Evolutionary conservation across 1,140 invertebrate species (phyloP).

Genomic region (Macrobrachium rosenbergii): DNA sequence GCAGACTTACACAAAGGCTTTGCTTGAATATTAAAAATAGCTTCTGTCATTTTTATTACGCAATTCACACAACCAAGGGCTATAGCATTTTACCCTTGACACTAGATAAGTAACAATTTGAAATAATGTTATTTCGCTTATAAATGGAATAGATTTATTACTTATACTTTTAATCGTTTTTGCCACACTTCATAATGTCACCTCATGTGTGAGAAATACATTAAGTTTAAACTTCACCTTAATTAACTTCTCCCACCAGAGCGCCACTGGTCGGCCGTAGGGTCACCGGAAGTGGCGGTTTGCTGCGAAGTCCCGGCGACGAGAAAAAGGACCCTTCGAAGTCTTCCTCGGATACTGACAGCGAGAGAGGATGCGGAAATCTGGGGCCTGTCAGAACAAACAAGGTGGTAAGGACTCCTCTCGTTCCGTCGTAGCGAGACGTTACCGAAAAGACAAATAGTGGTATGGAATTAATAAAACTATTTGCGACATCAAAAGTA

Average conservation of each 20-base stretch:
- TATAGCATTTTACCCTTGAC: no score
- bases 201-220: neutral
- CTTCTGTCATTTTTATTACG: no score
- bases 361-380: slow-evolving; percentile 49
- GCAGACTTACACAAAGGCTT: no score
- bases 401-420: slow-evolving; percentile 26
- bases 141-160: no score
- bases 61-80: no score
- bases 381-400: slow-evolving; percentile 40
- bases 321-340: slow-evolving; percentile 64
- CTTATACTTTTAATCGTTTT: no score
- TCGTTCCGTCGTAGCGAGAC: neutral
- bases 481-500: no score
- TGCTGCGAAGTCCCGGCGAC: slow-evolving; percentile 48
- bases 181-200: neutral
- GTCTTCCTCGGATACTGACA: slow-evolving; percentile 65
- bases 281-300: neutral
- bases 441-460: no score
- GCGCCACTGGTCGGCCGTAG: slow-evolving; percentile 52
- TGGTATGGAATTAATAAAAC: no score
- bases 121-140: no score
- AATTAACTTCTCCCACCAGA: neutral
- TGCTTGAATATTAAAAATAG: no score
- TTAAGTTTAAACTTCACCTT: neutral
- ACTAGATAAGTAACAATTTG: no score